Evolutionary conservation across 1,140 invertebrate genomes (phyloP), one percentile per base, ranked within the genome.

Genomic region (Solenopsis invicta): DNA sequence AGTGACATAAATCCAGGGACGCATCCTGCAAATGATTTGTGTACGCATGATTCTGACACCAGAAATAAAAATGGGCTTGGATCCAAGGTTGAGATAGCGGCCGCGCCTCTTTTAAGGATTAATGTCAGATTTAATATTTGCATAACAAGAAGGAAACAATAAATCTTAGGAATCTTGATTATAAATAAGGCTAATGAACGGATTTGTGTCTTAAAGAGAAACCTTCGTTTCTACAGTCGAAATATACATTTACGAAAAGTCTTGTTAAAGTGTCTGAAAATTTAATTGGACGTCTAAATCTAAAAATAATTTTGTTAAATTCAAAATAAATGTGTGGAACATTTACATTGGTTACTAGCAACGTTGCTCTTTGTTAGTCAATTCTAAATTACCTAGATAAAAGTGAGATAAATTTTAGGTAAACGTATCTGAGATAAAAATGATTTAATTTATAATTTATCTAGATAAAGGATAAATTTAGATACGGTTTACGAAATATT

Each of bases 1-100:
- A 29, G 69, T 84, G 54, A 75, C 29, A 59, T 81, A 74, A 82
- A 82, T 72, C 41, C 80, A 84, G 18, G 54, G 69, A 84, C 80
- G 50, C 34, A 81, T 81, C 34, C 48, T 21, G 61, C 77, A 64
- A 52, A 67, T 37, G 24, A 84, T 84, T 84, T 74, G 18, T 69
- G 18, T 50, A 74, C 24, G 52, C 54, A 61, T 21, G 45, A 72
- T 48, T 48, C 16, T 37, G 13, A 24, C 24, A 74, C 18, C n/a
- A 24, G 16, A 37, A 54, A 54, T 37, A 48, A 71, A 52, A 69
- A 54, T 29, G 18, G 5, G 18, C 0, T 45, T n/a, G 24, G 34
- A 4, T 18, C 34, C 29, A 18, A 18, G 18, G 1, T 75, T 13
- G 18, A 41, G 24, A n/a, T 8, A 54, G 21, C 37, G 24, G 16